phyloP scores from a whole-genome alignment of 2,888 invertebrate species.

The Megastigmus dorsalis region DNA sequence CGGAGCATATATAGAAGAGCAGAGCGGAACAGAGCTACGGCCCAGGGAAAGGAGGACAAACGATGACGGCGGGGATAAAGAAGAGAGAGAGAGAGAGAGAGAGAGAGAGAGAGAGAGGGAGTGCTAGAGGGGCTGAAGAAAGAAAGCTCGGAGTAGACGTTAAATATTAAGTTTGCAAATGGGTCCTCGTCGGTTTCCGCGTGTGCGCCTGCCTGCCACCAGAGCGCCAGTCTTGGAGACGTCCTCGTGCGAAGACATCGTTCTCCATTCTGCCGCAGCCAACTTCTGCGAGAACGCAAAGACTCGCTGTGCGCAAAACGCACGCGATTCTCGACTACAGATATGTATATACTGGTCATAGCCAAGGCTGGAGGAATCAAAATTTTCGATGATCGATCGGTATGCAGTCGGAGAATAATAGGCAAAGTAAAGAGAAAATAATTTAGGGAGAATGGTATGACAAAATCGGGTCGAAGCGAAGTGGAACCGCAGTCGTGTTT shows the following conservation, averaged over 20 bases:
- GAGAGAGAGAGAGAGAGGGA: conserved; percentile 7
- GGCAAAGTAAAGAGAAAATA: no score
- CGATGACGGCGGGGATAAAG: conserved; percentile 38
- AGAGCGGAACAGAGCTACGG: neutral
- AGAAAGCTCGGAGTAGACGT: conserved; percentile 30
- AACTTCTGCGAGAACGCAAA: neutral
- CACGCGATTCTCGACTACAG: no score
- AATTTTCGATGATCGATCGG: no score
- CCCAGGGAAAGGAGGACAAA: conserved; percentile 53
- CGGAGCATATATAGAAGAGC: neutral
- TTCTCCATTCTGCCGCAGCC: neutral
- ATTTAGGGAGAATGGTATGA: no score
- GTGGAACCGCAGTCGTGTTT: no score
- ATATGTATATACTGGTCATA: no score
- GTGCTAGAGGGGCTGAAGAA: neutral
- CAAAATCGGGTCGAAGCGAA: no score
- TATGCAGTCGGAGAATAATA: no score
- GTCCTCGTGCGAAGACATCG: neutral
- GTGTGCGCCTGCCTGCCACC: neutral
- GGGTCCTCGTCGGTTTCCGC: conserved; percentile 27
- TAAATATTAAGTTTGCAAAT: conserved; percentile 55
- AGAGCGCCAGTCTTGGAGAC: neutral
- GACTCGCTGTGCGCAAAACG: no score
- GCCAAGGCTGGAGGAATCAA: no score
- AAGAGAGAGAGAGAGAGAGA: conserved; percentile 19